Conservation (phyloP, 2,888 invertebrate genomes). For the Hydroisotoma schaefferi region DNA sequence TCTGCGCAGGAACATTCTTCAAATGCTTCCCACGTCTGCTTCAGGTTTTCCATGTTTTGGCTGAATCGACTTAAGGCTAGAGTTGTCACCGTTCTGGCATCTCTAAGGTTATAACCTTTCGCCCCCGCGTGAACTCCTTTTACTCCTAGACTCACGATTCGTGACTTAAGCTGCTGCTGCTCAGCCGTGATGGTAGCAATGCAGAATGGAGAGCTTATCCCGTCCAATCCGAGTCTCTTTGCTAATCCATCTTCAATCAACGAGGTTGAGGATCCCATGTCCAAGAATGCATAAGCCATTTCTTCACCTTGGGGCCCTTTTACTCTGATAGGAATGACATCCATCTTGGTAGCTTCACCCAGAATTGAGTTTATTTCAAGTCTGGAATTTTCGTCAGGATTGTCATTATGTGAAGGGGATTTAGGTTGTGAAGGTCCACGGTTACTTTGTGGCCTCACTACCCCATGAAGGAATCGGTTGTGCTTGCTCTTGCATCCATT, state of each 20-base stretch:
- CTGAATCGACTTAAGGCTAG: too few relatives aligned
- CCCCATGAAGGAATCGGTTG: conserved; percentile 5
- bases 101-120: too few relatives aligned
- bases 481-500: conserved; percentile 6
- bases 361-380: neutral
- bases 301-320: conserved; percentile 7
- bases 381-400: neutral
- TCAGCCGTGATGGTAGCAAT: too few relatives aligned
- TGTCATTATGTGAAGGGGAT: too few relatives aligned
- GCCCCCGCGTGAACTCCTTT: too few relatives aligned
- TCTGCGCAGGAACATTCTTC: too few relatives aligned
- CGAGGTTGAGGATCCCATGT: conserved; percentile 14
- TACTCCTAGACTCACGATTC: too few relatives aligned
- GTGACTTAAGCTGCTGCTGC: too few relatives aligned
- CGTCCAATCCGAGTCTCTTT: conserved; percentile 5
- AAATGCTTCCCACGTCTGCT: too few relatives aligned
- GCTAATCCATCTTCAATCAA: conserved; percentile 12
- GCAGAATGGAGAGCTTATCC: conserved; percentile 10
- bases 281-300: conserved; percentile 15
- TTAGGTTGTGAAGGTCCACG: too few relatives aligned
- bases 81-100: too few relatives aligned
- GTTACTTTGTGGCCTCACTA: neutral
- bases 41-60: too few relatives aligned
- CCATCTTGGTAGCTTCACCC: neutral
- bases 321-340: neutral